Conservation (phyloP, 2,797 vertebrate species). For the Pangasius djambal region DNA sequence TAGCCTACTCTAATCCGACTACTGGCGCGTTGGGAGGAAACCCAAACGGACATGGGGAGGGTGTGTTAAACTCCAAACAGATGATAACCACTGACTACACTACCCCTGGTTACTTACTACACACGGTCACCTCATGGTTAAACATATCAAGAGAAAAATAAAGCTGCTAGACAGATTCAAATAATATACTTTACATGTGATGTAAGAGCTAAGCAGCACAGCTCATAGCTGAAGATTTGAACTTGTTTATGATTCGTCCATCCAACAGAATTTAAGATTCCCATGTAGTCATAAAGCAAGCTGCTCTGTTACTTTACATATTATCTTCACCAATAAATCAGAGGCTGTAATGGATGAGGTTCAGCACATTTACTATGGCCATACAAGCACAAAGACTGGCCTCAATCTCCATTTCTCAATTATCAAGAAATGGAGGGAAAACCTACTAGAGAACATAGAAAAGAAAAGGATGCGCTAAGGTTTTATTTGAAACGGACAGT, state of each 20-base stretch:
- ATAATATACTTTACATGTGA: not conserved
- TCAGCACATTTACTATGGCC: not conserved
- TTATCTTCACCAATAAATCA: not conserved
- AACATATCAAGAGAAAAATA: not conserved
- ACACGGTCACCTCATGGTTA: not conserved
- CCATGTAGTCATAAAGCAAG: not conserved
- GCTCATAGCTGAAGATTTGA: not conserved
- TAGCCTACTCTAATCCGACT: not conserved
- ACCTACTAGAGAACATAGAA: constrained; percentile 41
- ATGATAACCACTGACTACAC: not conserved
- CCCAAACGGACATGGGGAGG: not conserved
- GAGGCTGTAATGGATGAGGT: not conserved
- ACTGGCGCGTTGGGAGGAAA: not conserved
- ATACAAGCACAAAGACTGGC: not conserved
- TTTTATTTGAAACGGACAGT: constrained; percentile 50
- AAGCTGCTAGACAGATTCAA: not conserved
- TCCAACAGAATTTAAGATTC: not conserved
- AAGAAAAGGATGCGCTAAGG: constrained; percentile 32
- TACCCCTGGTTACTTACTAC: not conserved
- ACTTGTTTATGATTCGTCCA: not conserved
- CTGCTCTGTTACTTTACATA: not conserved
- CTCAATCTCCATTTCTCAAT: not conserved
- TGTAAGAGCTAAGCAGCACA: not conserved
- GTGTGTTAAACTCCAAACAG: not conserved
- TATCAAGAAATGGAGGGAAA: not conserved